Conservation (phyloP, 2,888 invertebrate genomes). For the Amphipoea oculea region DNA sequence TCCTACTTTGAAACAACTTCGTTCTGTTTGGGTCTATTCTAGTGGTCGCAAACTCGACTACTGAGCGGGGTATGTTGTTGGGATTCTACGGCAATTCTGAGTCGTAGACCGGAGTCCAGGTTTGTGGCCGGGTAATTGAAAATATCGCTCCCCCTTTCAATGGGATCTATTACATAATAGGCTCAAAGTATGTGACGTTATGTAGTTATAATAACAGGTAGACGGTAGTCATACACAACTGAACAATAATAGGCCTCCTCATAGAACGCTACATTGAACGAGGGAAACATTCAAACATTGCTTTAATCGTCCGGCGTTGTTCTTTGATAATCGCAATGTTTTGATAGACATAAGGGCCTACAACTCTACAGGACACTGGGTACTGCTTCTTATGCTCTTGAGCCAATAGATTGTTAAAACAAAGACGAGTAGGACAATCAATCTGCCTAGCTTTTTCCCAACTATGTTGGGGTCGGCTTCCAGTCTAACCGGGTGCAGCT, state of each 20-base stretch:
- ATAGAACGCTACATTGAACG: background rate
- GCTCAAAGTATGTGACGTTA: background rate
- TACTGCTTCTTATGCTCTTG: background rate
- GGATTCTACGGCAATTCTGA: background rate
- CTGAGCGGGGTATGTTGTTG: background rate
- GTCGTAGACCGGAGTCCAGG: background rate
- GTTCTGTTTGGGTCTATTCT: constrained; percentile 4
- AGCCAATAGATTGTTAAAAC: background rate
- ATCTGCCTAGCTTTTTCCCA: background rate
- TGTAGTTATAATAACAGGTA: constrained; percentile 7
- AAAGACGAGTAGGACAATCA: background rate
- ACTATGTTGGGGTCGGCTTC: no score
- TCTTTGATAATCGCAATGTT: background rate
- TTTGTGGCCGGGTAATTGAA: background rate
- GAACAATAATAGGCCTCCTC: constrained; percentile 4
- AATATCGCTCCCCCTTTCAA: background rate
- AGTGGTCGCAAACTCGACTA: background rate
- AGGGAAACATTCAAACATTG: constrained; percentile 10
- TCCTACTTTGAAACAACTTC: background rate
- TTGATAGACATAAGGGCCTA: background rate
- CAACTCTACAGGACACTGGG: background rate
- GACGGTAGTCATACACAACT: background rate
- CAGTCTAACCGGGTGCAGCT: no score
- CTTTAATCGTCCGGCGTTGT: background rate
- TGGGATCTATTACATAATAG: background rate